Conservation (phyloP, 2,113 vertebrate species). For the Sturnira hondurensis region DNA sequence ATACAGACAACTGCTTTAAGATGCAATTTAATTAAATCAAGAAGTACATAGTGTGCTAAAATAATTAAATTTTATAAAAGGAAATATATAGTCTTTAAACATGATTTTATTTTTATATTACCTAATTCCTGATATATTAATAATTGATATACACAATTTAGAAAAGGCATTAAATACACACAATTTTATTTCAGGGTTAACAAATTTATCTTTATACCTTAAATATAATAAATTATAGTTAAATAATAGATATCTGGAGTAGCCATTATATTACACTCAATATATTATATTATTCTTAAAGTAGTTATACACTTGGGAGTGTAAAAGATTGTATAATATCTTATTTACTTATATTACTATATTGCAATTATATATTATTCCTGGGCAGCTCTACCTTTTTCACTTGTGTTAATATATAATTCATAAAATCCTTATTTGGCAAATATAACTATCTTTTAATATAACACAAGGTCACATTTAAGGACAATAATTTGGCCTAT, state of each 20-base stretch:
- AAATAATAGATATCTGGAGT: background rate
- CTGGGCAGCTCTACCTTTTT: background rate
- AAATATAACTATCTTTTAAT: background rate
- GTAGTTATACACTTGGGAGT: background rate
- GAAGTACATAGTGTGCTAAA: background rate
- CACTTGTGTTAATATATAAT: background rate
- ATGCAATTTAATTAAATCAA: slow-evolving; percentile 17
- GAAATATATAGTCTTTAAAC: background rate
- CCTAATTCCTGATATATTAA: background rate
- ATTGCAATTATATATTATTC: background rate
- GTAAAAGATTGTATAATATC: background rate
- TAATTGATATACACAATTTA: background rate
- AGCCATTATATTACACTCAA: background rate
- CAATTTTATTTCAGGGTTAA: slow-evolving; percentile 12
- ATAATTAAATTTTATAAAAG: background rate
- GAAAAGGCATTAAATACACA: background rate
- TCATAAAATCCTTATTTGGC: background rate
- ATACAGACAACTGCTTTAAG: slow-evolving; percentile 4
- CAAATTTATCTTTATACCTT: slow-evolving; percentile 5
- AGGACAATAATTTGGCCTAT: background rate
- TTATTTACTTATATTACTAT: background rate
- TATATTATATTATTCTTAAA: background rate
- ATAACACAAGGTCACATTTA: slow-evolving; percentile 2
- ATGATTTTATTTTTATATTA: background rate
- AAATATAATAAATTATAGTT: slow-evolving; percentile 22